A percentile compares a stretch with the other conserved stretches of the same genome.
These are phyloP conservation scores for Halcyon senegalensis DNA, from an alignment of 2,113 vertebrate genomes.

Conservation along the genomic window DNA sequence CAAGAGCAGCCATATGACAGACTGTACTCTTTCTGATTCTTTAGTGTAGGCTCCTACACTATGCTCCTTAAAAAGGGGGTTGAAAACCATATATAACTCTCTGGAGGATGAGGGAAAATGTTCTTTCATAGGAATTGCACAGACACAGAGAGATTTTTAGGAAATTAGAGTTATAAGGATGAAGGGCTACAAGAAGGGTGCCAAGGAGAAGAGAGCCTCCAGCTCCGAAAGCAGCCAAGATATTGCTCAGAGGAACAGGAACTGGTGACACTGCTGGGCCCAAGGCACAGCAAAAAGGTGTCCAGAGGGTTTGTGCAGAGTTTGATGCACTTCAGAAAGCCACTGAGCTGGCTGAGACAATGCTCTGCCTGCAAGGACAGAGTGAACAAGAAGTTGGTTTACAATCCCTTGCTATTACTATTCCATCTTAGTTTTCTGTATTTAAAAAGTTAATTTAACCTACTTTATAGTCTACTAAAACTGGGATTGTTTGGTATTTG, in stretches of 20 bases:
- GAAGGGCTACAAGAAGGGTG: neutral
- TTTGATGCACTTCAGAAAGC: neutral
- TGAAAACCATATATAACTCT: neutral
- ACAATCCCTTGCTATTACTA: neutral
- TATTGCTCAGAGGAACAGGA: neutral
- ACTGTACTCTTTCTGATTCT: neutral
- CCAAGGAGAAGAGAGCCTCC: neutral
- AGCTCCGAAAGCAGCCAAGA: neutral
- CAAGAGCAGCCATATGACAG: neutral
- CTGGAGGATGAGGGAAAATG: neutral
- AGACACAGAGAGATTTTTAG: neutral
- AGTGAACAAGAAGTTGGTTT: neutral
- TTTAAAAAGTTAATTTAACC: neutral
- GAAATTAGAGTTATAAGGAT: neutral
- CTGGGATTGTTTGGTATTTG: too few species aligned
- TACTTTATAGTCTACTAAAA: neutral
- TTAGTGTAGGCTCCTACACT: neutral
- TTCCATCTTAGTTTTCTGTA: neutral
- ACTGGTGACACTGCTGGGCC: neutral
- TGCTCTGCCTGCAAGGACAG: accelerated
- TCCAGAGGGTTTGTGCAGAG: neutral
- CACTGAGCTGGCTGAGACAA: neutral
- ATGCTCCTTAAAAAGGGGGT: neutral
- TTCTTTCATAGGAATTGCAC: neutral
- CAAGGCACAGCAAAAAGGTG: neutral